These are phyloP conservation scores for Atta texana DNA, from an alignment of 1,140 invertebrate genomes.

Conservation along the genomic window DNA sequence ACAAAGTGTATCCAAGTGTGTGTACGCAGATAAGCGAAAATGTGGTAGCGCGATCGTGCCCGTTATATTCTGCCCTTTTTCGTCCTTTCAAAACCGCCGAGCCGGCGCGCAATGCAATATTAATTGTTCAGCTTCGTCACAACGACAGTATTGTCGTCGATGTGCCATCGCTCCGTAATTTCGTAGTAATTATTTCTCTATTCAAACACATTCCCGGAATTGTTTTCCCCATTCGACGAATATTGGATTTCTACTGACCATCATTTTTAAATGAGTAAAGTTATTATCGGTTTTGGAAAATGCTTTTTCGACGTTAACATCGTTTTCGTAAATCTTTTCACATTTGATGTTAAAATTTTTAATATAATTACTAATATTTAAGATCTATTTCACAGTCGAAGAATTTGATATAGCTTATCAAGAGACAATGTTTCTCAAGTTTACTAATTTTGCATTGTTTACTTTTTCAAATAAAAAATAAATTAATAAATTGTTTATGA, in stretches of 20 bases:
- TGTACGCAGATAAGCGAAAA: constrained; percentile 51
- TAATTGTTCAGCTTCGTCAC: constrained; percentile 73
- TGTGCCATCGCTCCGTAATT: constrained; percentile 71
- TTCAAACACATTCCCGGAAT: constrained; percentile 62
- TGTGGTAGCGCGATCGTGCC: constrained; percentile 20
- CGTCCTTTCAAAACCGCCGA: constrained; percentile 70
- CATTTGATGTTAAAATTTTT: constrained; percentile 9
- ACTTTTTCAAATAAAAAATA: too few species aligned
- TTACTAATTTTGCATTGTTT: too few species aligned
- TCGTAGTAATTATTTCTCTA: constrained; percentile 64
- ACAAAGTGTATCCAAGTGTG: background rate
- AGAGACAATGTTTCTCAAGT: too few species aligned
- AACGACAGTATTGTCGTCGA: constrained; percentile 67
- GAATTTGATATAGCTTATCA: background rate
- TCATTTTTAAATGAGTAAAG: constrained; percentile 64
- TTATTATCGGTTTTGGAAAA: constrained; percentile 56
- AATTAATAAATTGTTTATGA: too few species aligned
- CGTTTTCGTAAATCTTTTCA: constrained; percentile 20
- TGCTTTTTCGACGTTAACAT: constrained; percentile 58
- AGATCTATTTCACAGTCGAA: background rate
- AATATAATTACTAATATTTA: constrained; percentile 30
- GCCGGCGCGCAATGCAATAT: constrained; percentile 70
- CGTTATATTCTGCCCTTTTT: constrained; percentile 64
- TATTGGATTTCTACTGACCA: constrained; percentile 59
- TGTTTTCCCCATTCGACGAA: constrained; percentile 59